Evolutionary conservation across 2,888 invertebrate species (phyloP), one percentile per base, ranked within the genome.

Genomic region (Metopia argyrocephala): DNA sequence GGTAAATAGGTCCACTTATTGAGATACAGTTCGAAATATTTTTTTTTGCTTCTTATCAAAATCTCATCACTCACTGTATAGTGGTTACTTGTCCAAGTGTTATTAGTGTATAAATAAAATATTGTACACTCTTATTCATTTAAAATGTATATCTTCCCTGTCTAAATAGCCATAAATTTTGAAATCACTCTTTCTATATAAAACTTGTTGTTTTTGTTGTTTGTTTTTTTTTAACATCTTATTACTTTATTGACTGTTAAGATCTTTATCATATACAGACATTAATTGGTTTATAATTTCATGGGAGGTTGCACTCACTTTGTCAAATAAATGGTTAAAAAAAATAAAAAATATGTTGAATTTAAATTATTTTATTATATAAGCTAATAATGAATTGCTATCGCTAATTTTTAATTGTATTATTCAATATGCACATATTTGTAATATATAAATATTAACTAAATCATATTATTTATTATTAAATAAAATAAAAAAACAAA

Each of bases 271-370:
- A 23, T n/a, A 38, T 6, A 23, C 38, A 28, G 45, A 25, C 45
- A 45, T 45, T 61, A 45, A 61, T 61, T 61, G 38, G 38, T 45
- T 61, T 45, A 61, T 61, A 23, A 38, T 61, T 61, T 61, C 38
- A 61, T 61, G 38, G 61, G 45, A 61, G n/a, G 45, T 61, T 61
- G 61, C 61, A 61, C 61, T 61, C 61, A 61, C n/a, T 61, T 45
- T 61, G 61, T 61, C 61, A 61, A 61, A 61, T 61, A 61, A 23
- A 45, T 45, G 12, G 38, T 61, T 45, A 0, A 38, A 38, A 38
- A 38, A 38, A 38, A 38, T 0, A 38, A 38, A 0, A 38, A 38
- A 45, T 38, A 45, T 1, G n/a, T n/a, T n/a, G n/a, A n/a, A n/a
- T n/a, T n/a, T n/a, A 15, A 23, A 38, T 38, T 61, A 20, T 61